Base-by-base conservation (phyloP, 2,888 invertebrate genomes). In the Lymantria dispar region DNA sequence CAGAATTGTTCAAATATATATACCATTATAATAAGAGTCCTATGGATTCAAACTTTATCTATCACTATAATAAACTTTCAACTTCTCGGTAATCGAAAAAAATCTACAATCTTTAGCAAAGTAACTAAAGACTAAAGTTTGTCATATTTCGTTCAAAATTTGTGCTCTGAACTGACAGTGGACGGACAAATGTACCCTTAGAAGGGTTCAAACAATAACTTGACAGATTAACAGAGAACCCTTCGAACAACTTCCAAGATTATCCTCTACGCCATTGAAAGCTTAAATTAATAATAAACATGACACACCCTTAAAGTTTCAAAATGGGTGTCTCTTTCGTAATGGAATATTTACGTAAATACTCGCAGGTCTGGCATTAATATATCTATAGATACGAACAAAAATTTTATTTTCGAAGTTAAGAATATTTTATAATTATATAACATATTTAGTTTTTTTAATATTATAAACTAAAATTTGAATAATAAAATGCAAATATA, bases 201-300 rank as follows among this genome's bases (percentile, higher is more conserved):
- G 43, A 51, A 56, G 54, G 64, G 48, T 48, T 58, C 60, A 62
- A 68, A 74, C 71, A 71, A 68, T 72, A 69, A 70, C 68, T 64
- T 66, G 73, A 70, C 68, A 72, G 74, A 73, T 74, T 74, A 73
- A 70, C 68, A 43, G 55, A 72, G 66, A 58, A 50, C 56, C 57
- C 72, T 70, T 48, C 45, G 52, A 45, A 31, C 42, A 65, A 72
- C 64, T 70, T 68, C 47, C 48, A 54, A 72, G 67, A 72, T 72
- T 68, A 69, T 62, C 61, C 67, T 52, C 55, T 58, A 52, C 59
- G 50, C 50, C 56, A 62, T 50, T 64, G 60, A 63, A 64, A 65
- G 68, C 70, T 66, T 68, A 66, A 68, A 70, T 74, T 66, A 61
- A 68, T 72, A 65, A 69, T 70, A 71, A 67, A 70, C 71, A 70